These are phyloP conservation scores for Thamnophis elegans DNA, from an alignment of 2,797 vertebrate species.

Conservation along the genomic window DNA sequence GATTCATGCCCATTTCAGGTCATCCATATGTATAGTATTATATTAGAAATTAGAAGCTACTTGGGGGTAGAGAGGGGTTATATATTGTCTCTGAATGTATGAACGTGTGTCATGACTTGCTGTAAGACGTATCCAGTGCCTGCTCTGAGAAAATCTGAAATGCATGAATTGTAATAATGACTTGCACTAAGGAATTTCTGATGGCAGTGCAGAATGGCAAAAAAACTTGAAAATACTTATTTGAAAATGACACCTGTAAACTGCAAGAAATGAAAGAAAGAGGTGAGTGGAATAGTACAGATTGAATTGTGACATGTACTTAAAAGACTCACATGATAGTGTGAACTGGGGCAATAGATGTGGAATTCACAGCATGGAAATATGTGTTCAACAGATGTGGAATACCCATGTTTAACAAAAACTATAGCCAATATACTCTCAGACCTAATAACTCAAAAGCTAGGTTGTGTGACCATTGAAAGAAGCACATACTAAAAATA, in stretches of 20 bases:
- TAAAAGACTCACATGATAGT: neutral
- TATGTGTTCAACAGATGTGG: neutral
- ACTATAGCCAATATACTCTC: neutral
- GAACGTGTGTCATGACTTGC: neutral
- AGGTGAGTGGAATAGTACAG: neutral
- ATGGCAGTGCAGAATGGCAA: neutral
- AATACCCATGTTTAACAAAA: slow-evolving; percentile 8
- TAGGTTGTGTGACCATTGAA: neutral
- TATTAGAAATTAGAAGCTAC: neutral
- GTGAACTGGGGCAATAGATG: neutral
- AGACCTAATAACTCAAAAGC: slow-evolving; percentile 5
- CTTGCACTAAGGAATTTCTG: neutral
- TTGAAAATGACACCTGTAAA: neutral
- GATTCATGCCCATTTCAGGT: neutral
- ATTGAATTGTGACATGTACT: neutral
- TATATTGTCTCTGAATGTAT: neutral
- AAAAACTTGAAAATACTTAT: neutral
- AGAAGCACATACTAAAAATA: neutral
- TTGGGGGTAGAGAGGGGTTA: neutral
- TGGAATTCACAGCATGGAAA: neutral
- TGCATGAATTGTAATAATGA: neutral
- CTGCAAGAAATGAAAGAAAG: neutral
- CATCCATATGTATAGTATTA: neutral
- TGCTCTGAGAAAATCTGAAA: neutral
- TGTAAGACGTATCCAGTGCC: neutral